phyloP scores from a whole-genome alignment of 35 echinoderm and acorn worm species.

The Hemicentrotus pulcherrimus region DNA sequence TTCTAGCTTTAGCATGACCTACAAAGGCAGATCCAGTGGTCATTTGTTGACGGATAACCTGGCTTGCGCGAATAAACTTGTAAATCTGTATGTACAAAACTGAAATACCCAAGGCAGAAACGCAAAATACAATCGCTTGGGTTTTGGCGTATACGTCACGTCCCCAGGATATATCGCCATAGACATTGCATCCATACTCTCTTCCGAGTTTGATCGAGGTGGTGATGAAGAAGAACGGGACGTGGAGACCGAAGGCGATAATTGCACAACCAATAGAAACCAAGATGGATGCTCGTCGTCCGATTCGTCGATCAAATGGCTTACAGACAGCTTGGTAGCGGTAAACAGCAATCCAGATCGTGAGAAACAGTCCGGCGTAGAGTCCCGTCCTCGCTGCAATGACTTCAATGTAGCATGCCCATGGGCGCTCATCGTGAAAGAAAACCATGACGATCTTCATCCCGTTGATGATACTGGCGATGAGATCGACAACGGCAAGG shows the following conservation, averaged over 20 bases:
- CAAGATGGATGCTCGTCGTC: background rate
- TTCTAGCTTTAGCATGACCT: no score
- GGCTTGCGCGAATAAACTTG: slow-evolving; percentile 23
- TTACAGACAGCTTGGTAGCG: slow-evolving; percentile 2
- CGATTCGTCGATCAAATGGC: background rate
- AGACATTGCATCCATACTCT: background rate
- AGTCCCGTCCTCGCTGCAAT: background rate
- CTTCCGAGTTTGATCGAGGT: background rate
- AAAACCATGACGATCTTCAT: slow-evolving; percentile 34
- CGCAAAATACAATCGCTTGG: background rate
- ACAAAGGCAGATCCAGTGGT: background rate
- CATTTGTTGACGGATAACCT: background rate
- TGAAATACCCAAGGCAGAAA: background rate
- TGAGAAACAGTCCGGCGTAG: slow-evolving; percentile 5
- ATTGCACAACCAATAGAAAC: background rate
- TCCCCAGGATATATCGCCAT: background rate
- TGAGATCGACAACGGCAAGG: slow-evolving; percentile 16
- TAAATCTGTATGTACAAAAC: background rate
- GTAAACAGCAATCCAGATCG: slow-evolving; percentile 20
- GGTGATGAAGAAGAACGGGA: slow-evolving; percentile 41
- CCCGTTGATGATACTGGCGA: background rate
- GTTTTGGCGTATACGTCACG: background rate
- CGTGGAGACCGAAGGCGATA: background rate
- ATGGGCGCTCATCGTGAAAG: background rate
- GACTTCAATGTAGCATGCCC: slow-evolving; percentile 14